phyloP scores from a whole-genome alignment of 1,140 invertebrate species.

The Dolichoris vasculosae region DNA sequence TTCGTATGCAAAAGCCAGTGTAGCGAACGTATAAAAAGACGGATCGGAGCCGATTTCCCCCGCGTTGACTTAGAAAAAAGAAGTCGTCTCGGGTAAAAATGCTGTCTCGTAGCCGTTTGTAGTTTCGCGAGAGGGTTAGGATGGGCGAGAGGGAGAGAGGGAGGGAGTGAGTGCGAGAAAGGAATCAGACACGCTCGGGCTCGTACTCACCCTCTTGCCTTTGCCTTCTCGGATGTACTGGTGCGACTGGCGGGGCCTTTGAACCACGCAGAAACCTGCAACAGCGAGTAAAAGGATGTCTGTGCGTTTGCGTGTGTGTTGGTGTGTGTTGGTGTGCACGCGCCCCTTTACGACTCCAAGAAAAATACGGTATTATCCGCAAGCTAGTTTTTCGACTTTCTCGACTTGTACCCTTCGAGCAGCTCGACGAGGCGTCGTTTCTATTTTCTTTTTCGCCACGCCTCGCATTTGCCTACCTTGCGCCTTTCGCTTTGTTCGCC shows the following conservation, averaged over 20 bases:
- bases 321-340: background rate
- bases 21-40: background rate
- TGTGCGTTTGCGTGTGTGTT: background rate
- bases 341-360: background rate
- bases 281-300: slow-evolving; percentile 47
- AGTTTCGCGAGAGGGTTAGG: too few relatives aligned
- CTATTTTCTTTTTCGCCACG: background rate
- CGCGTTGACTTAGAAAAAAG: background rate
- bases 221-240: slow-evolving; percentile 84
- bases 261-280: slow-evolving; percentile 86
- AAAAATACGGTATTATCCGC: slow-evolving; percentile 35
- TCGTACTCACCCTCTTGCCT: slow-evolving; percentile 81
- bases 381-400: slow-evolving; percentile 21
- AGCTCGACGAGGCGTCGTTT: background rate
- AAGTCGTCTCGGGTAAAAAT: background rate
- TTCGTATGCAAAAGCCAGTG: background rate
- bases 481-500: slow-evolving; percentile 8
- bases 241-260: slow-evolving; percentile 83
- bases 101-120: background rate
- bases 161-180: background rate
- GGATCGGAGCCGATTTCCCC: background rate
- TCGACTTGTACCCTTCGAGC: background rate
- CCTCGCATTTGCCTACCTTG: slow-evolving; percentile 23
- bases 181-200: slow-evolving; percentile 38
- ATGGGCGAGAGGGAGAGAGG: background rate